These are phyloP conservation scores for Folsomia manolachei DNA, from an alignment of 2,888 invertebrate genomes.

Conservation along the genomic window DNA sequence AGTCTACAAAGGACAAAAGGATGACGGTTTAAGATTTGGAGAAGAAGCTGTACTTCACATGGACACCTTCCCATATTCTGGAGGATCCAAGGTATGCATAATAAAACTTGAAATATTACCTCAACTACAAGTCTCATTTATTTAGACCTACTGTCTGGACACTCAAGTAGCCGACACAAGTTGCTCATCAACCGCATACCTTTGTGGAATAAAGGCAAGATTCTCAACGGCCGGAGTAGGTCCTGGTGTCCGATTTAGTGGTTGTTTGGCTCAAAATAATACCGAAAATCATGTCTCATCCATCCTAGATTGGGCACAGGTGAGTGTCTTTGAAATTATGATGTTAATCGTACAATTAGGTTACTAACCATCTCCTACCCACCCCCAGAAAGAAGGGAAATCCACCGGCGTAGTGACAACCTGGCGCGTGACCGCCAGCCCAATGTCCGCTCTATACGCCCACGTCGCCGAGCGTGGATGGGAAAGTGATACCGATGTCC, in stretches of 20 bases:
- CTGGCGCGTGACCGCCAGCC: slow-evolving; percentile 43
- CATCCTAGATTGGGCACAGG: slow-evolving; percentile 44
- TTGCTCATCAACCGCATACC: slow-evolving; percentile 67
- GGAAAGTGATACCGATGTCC: slow-evolving; percentile 73
- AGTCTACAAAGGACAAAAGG: slow-evolving; percentile 51
- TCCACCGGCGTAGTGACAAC: slow-evolving; percentile 49
- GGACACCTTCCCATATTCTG: neutral
- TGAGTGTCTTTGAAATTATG: neutral
- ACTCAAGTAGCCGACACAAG: slow-evolving; percentile 52
- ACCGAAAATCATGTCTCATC: slow-evolving; percentile 27
- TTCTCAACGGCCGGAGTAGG: slow-evolving; percentile 72
- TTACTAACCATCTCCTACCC: no score
- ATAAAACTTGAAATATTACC: neutral
- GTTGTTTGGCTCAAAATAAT: slow-evolving; percentile 32
- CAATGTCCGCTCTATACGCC: slow-evolving; percentile 55
- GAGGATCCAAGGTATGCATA: neutral
- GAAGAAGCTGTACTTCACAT: neutral
- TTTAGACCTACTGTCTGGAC: slow-evolving; percentile 13
- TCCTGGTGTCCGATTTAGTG: slow-evolving; percentile 58
- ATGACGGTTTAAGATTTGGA: neutral
- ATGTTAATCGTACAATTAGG: neutral
- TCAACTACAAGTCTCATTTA: slow-evolving; percentile 23
- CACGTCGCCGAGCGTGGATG: slow-evolving; percentile 61
- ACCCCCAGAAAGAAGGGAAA: slow-evolving; percentile 61
- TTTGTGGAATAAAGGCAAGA: slow-evolving; percentile 74